Base-by-base conservation (phyloP, 2,113 vertebrate species). In the Alouatta palliata region DNA sequence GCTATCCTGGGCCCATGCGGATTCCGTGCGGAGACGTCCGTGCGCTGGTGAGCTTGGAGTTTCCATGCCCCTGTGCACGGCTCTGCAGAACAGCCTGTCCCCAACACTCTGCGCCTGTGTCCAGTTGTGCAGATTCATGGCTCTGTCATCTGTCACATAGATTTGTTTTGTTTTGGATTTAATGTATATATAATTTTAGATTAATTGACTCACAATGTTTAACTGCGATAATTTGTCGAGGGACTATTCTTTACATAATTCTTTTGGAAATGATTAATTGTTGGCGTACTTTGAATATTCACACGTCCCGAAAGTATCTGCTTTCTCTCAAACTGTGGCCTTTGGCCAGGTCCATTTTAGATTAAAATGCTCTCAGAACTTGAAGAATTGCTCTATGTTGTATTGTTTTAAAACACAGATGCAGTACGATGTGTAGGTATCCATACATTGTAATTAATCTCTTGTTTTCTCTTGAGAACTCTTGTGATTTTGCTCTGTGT, bases 1-100 rank as follows among this genome's bases (percentile, higher is more conserved):
- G 4, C 58, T 61, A 0, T 61, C 10, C 58, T 61, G 58, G 10
- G 25, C 58, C 0, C 0, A 11, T 30, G 25, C 10, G 0, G 58
- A 13, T 61, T 4, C 58, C 27, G 25, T 5, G 58, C 11, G 9
- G 58, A 61, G 58, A 30, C 2, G 58, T 2, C 58, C 5, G 3
- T 30, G 58, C 11, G 25, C 58, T 61, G 25, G 58, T 12, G 25
- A 61, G 25, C 58, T 27, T 30, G 58, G 25, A 11, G 58, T 27
- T 61, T 25, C 58, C 25, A 30, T 27, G 58, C 25, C 58, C 58
- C 25, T 2, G 4, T 12, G 9, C 58, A 4, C 11, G 58, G 58
- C 58, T 61, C 58, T 27, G 25, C 25, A 25, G 25, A 61, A 27
- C 58, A 27, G 58, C 25, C 1, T 0, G 58, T 27, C 58, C 58